Conservation (phyloP, 2,888 invertebrate species). For the Arctia plantaginis region DNA sequence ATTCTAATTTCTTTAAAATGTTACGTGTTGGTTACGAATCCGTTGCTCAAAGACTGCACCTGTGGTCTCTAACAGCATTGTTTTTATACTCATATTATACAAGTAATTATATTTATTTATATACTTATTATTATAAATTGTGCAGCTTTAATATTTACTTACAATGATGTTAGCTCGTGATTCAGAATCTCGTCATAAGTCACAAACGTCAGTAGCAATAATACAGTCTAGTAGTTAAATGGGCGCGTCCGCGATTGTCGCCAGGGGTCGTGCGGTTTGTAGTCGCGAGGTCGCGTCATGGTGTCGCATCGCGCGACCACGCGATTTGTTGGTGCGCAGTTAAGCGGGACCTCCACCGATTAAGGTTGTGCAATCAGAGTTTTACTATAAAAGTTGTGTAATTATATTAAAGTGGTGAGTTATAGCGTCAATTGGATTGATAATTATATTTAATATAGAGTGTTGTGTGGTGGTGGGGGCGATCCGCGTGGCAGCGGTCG, state of each 20-base stretch:
- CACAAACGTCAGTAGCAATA: conserved; percentile 86
- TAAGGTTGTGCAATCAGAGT: conserved; percentile 72
- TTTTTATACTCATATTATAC: conserved; percentile 76
- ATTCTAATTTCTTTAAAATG: conserved; percentile 64
- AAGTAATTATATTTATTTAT: conserved; percentile 83
- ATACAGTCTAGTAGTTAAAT: conserved; percentile 74
- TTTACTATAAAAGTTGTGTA: conserved; percentile 57
- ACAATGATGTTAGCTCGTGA: conserved; percentile 86
- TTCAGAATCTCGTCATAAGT: conserved; percentile 87
- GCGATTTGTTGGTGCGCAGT: neutral
- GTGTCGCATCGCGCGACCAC: conserved; percentile 36
- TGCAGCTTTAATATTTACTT: conserved; percentile 87
- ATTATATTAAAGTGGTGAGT: conserved; percentile 48
- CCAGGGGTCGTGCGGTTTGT: conserved; percentile 49
- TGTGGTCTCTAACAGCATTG: conserved; percentile 76
- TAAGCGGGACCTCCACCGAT: conserved; percentile 34
- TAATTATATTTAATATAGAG: conserved; percentile 41
- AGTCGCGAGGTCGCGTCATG: neutral
- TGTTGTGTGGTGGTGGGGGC: conserved; percentile 27
- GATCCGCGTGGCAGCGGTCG: conserved; percentile 48
- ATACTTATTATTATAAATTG: conserved; percentile 83
- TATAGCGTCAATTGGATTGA: conserved; percentile 52
- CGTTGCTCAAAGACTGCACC: conserved; percentile 81
- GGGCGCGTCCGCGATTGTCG: conserved; percentile 62
- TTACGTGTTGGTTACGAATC: conserved; percentile 69